Evolutionary conservation across 1,140 invertebrate species (phyloP), one percentile per base, ranked within the genome.

Genomic region (Drosophila seguyi): DNA sequence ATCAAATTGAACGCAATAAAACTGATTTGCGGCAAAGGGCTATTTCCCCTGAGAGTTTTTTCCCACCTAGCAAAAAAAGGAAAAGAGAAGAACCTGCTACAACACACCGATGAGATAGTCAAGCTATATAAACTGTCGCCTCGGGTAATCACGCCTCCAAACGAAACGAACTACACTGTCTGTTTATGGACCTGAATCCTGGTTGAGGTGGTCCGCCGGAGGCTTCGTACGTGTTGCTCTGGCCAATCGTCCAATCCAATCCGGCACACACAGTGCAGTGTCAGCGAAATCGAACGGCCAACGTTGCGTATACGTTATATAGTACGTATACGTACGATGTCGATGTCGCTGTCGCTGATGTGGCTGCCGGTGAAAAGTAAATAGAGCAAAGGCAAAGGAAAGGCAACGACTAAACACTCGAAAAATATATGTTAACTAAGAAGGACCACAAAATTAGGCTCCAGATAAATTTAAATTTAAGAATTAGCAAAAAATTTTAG

Each of bases 301-400:
- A 50, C 63, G 48, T 68, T 68, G 62, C 63, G 67, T 71, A 67
- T 68, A 67, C 62, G 45, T 31, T 29, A 67, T 44, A 34, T 38
- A 42, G 36, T 39, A 47, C 20, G 65, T 58, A 47, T 71, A 57
- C 38, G 44, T 25, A 25, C n/a, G 20, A 29, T 42, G 18, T 4
- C 25, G 27, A 68, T 41, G 63, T 71, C 29, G 41, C 44, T 57
- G 53, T 31, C 4, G 61, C 56, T 53, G 50, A 29, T 59, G 55
- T 52, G 52, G 50, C 63, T 86, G 81, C 66, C 69, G 80, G 75
- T 80, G 81, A 50, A 68, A 86, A 65, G 79, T 67, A 77, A 81
- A 82, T 79, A 79, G 47, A 60, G 69, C 69, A 52, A 62, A 67
- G 58, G 52, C 66, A 71, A 45, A 56, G 34, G 44, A 36, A 44